Conservation (phyloP, 37 sponge, comb jelly and placozoan genomes). For the Corticium candelabrum region DNA sequence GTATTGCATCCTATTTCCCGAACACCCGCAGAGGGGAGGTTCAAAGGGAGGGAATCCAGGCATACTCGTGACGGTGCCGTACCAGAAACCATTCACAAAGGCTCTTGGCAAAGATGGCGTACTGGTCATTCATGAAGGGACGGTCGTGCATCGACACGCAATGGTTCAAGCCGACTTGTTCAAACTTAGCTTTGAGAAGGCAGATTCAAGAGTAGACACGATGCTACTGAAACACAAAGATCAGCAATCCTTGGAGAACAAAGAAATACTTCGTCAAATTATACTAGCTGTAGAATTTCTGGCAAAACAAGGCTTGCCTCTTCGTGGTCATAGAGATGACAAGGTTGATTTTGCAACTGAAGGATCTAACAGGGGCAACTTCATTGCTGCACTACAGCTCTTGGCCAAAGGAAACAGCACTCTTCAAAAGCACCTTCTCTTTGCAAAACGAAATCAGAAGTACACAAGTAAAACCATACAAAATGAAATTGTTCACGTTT, state of each 20-base stretch:
- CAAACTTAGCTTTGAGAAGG: neutral
- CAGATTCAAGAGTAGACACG: slow-evolving; percentile 15
- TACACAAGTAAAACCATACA: slow-evolving; percentile 33
- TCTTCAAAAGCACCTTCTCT: slow-evolving; percentile 18
- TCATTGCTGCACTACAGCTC: slow-evolving; percentile 24
- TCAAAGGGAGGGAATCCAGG: too few relatives aligned
- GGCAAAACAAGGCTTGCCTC: slow-evolving; percentile 29
- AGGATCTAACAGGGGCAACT: slow-evolving; percentile 19
- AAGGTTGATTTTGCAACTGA: slow-evolving; percentile 29
- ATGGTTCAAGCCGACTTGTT: too few relatives aligned
- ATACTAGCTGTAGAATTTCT: slow-evolving; percentile 29
- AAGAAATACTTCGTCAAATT: slow-evolving; percentile 18
- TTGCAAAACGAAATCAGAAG: slow-evolving; percentile 18
- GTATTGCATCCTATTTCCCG: too few relatives aligned
- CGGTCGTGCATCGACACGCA: too few relatives aligned
- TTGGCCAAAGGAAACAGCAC: slow-evolving; percentile 13
- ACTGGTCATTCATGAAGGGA: too few relatives aligned
- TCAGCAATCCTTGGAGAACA: slow-evolving; percentile 22
- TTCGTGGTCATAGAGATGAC: slow-evolving; percentile 33
- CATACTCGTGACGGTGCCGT: too few relatives aligned
- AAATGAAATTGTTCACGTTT: slow-evolving; percentile 27
- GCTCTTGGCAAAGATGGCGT: too few relatives aligned
- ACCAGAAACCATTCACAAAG: too few relatives aligned
- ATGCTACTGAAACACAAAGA: slow-evolving; percentile 12
- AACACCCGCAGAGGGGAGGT: too few relatives aligned